Conservation (phyloP, 2,113 vertebrate species). For the Forbesichthys agassizii region DNA sequence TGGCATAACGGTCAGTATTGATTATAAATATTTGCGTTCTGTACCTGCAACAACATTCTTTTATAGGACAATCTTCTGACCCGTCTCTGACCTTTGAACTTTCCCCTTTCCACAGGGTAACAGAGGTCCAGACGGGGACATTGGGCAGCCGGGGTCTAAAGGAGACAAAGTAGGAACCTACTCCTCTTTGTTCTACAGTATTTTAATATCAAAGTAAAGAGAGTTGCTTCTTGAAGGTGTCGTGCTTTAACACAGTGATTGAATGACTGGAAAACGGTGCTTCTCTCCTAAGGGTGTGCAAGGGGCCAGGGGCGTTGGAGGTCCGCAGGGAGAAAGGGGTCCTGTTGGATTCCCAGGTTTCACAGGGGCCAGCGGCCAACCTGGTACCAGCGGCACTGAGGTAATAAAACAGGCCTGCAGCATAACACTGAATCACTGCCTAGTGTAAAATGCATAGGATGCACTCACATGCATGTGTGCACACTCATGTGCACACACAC, state of each 20-base stretch:
- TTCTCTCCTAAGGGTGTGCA: slow-evolving; percentile 71
- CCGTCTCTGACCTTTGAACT: background rate
- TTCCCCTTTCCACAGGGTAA: slow-evolving; percentile 71
- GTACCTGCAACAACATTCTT: background rate
- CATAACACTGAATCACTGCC: too few species aligned
- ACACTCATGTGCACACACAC: too few species aligned
- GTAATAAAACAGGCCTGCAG: slow-evolving; percentile 52
- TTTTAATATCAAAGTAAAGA: too few species aligned
- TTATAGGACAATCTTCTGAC: background rate
- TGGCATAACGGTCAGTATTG: slow-evolving; percentile 73
- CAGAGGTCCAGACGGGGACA: slow-evolving; percentile 76
- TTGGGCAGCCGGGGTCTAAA: slow-evolving; percentile 79
- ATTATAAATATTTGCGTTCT: background rate
- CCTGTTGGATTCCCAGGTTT: slow-evolving; percentile 80
- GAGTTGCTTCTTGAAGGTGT: too few species aligned
- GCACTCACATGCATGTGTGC: too few species aligned
- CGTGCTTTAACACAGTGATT: background rate
- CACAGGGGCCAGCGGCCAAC: slow-evolving; percentile 72
- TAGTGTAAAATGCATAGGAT: too few species aligned
- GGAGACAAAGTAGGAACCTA: slow-evolving; percentile 77
- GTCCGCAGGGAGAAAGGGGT: slow-evolving; percentile 78
- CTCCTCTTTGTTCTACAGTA: too few species aligned
- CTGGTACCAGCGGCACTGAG: slow-evolving; percentile 70
- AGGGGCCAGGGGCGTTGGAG: slow-evolving; percentile 74
- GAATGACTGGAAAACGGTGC: background rate